Base-by-base conservation (phyloP, 30 jellyfish, hydroid and myxozoan genomes). In the Aurelia aurita complex sp. Pacific region DNA sequence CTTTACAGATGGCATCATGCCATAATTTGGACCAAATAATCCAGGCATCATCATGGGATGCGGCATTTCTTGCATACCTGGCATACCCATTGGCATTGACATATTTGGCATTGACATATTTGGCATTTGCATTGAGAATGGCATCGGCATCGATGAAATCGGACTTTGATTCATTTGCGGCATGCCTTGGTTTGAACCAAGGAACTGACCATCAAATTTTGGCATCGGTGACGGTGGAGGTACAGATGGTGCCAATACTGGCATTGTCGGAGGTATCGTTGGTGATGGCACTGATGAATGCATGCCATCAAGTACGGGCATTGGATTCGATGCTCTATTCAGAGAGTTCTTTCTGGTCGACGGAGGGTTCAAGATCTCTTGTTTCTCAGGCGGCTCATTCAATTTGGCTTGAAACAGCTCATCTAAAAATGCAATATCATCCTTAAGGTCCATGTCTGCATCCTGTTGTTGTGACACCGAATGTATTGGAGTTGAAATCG, bases 251-350 rank as follows among this genome's bases (percentile, higher is more conserved):
- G 94, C 88, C 34, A 77, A 32, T 4, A 77, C 88, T 9, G 94
- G 88, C 88, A 77, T 74, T 17, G 88, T 74, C 35, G 94, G 88
- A 2, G 94, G 88, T 61, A 77, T 46, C 16, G 94, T 51, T 4
- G 94, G 81, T 12, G 94, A 85, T 46, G 94, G 77, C 2, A 88
- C 79, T 29, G 94, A 85, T 42, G 94, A 19, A 36, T 73, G 91
- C 91, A 82, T 82, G 29, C 85, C 91, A 70, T 82, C 91, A 0
- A 82, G 82, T 18, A 82, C 80, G 1, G 91, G 91, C 91, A 82
- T 82, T 42, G 91, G 82, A 72, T 72, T 82, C 5, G 91, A 64
- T 33, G 91, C 79, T 73, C 85, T 69, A 74, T 50, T 81, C 77
- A 57, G 15, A 6, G 90, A 69, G 54, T 69, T 71, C 81, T 59